Conservation (phyloP, 2,113 vertebrate genomes). For the Ameiurus melas region DNA sequence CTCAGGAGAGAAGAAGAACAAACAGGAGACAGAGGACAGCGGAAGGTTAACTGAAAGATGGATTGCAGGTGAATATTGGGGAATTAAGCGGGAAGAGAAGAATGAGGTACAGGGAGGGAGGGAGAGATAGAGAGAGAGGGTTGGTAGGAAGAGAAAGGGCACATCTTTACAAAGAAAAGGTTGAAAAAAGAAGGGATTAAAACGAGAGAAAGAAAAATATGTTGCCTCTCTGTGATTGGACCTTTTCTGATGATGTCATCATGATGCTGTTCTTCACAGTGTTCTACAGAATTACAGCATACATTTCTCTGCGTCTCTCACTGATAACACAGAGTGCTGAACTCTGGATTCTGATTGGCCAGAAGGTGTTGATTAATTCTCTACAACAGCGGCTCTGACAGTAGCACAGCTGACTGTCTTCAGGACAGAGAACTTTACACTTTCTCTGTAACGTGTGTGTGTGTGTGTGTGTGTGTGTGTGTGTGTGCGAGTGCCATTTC, state of each 20-base stretch:
- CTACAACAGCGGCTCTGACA: not conserved
- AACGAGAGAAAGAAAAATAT: not conserved
- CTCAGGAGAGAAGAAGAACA: not conserved
- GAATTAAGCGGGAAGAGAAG: not conserved
- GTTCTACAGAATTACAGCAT: not conserved
- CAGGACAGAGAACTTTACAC: not conserved
- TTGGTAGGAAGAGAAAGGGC: not conserved
- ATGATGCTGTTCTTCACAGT: not conserved
- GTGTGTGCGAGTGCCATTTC: not conserved
- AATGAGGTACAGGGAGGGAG: not conserved
- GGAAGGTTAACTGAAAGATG: not conserved
- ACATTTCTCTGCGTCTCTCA: not conserved
- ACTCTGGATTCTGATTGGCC: slow-evolving; percentile 3
- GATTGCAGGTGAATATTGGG: not conserved
- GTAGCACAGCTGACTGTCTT: not conserved
- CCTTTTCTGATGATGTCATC: not conserved
- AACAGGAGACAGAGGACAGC: not conserved
- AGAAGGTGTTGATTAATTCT: not conserved
- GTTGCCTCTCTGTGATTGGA: not conserved
- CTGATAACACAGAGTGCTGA: not conserved
- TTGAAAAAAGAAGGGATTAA: not conserved
- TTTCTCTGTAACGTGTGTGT: not conserved
- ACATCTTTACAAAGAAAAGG: not conserved
- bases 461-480: not conserved
- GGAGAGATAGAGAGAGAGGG: not conserved